Conservation (phyloP, 2,113 vertebrate species). For the Protobothrops flavoviridis region DNA sequence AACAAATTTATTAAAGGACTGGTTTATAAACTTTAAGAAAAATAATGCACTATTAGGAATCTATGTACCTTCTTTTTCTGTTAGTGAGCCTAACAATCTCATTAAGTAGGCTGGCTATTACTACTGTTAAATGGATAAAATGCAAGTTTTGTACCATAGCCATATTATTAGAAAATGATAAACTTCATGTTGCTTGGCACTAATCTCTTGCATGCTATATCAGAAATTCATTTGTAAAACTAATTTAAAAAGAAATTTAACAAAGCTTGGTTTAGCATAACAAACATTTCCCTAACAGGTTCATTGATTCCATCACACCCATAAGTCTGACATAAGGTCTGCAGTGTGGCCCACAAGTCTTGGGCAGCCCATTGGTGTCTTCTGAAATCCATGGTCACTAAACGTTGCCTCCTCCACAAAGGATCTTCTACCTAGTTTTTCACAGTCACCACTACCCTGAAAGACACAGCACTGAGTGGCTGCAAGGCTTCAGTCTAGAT, state of each 20-base stretch:
- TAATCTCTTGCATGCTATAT: conserved; percentile 59
- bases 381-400: not conserved
- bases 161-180: conserved; percentile 38
- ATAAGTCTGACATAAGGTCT: not conserved
- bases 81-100: not conserved
- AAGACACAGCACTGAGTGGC: not conserved
- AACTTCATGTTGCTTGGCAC: conserved; percentile 42
- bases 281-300: conserved; percentile 4
- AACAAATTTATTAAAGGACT: not conserved
- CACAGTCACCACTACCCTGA: not conserved
- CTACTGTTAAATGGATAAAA: not conserved
- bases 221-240: conserved; percentile 56
- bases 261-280: not conserved
- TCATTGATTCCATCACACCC: not conserved
- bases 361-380: not conserved
- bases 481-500: not conserved
- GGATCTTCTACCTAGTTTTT: not conserved
- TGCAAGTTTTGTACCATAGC: not conserved
- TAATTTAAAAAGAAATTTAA: conserved; percentile 48
- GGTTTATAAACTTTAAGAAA: not conserved
- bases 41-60: not conserved
- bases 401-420: not conserved
- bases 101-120: not conserved
- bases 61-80: not conserved
- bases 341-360: too few species aligned